A percentile compares a stretch with the other conserved stretches of the same genome.
Evolutionary conservation across 2,888 invertebrate genomes (phyloP).

Genomic region (Drosophila tanythrix): DNA sequence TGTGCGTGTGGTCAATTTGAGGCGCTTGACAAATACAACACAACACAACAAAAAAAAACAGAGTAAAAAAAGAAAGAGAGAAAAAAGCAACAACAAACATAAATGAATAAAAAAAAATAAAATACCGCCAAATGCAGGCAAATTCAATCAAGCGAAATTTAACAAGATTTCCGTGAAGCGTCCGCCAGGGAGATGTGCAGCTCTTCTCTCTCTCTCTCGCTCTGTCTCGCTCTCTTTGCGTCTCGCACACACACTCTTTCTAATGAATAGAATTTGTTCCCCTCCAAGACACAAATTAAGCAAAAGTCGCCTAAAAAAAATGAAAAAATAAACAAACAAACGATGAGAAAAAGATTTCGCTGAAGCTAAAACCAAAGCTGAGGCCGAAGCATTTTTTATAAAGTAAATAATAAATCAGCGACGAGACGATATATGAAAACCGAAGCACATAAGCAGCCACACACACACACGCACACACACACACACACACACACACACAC

Average conservation of each 20-base stretch:
- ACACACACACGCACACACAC: conserved; percentile 25
- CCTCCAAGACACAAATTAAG: conserved; percentile 55
- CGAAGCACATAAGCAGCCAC: conserved; percentile 47
- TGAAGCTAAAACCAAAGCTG: conserved; percentile 22
- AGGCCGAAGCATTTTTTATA: conserved; percentile 59
- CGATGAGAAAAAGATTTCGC: conserved; percentile 53
- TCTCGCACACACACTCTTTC: conserved; percentile 20
- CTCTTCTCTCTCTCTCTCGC: not conserved
- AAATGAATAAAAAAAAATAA: conserved; percentile 8
- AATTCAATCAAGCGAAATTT: conserved; percentile 78
- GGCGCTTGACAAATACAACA: conserved; percentile 36
- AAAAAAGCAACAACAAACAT: not conserved
- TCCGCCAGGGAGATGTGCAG: conserved; percentile 27
- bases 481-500: conserved; percentile 7
- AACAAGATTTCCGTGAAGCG: conserved; percentile 72
- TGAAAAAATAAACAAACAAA: conserved; percentile 27
- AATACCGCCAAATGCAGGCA: conserved; percentile 52
- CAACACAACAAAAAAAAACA: not conserved
- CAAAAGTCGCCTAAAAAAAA: conserved; percentile 39
- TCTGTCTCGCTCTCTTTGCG: conserved; percentile 10
- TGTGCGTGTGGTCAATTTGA: conserved; percentile 62
- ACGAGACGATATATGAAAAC: conserved; percentile 72
- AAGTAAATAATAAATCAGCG: conserved; percentile 76
- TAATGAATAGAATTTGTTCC: conserved; percentile 57
- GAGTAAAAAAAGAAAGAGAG: not conserved